phyloP scores from a whole-genome alignment of 2,888 invertebrate genomes.

The Melitaea athalia region DNA sequence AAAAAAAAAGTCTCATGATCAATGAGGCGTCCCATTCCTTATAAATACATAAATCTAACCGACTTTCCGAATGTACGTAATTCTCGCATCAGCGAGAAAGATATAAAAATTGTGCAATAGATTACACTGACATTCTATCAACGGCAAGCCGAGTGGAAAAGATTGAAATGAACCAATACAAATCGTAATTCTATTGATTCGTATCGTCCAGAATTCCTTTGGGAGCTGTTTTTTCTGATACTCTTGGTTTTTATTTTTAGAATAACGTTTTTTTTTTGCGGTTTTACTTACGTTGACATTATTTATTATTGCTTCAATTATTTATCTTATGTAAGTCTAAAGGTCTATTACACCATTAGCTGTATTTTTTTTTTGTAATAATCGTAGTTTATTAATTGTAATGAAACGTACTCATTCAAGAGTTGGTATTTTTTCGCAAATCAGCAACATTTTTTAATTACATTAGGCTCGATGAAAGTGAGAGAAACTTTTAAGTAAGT shows the following conservation, averaged over 20 bases:
- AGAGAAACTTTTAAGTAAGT: no score
- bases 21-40: slow-evolving; percentile 26
- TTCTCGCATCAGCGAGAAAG: slow-evolving; percentile 36
- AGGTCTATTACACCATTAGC: no score
- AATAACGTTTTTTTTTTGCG: not conserved
- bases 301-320: no score
- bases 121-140: slow-evolving; percentile 41
- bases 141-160: slow-evolving; percentile 38
- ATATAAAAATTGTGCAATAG: slow-evolving; percentile 41
- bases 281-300: no score
- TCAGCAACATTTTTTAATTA: no score
- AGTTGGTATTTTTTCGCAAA: no score
- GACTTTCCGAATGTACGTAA: slow-evolving; percentile 28
- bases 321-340: no score
- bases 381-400: no score
- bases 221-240: not conserved
- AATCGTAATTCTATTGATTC: slow-evolving; percentile 30
- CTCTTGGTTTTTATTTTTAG: not conserved
- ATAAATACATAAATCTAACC: slow-evolving; percentile 25
- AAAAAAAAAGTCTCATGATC: slow-evolving; percentile 22
- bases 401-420: no score
- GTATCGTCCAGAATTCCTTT: slow-evolving; percentile 9
- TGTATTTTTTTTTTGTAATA: no score
- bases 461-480: no score
- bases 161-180: slow-evolving; percentile 40